Conservation (phyloP, 1,140 invertebrate genomes). For the Papilio xuthus region DNA sequence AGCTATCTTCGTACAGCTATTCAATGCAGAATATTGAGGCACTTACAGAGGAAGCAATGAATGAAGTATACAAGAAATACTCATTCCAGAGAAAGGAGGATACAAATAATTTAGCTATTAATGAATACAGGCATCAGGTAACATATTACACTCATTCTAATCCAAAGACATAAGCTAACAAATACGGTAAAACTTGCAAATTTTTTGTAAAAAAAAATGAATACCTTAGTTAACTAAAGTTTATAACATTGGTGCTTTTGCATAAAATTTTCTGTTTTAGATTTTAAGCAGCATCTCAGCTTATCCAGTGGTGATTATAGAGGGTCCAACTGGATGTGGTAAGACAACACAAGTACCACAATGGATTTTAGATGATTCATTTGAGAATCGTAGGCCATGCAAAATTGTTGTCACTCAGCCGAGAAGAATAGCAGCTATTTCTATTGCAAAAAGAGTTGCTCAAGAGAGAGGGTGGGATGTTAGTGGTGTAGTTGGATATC, state of each 20-base stretch:
- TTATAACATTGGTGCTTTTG: neutral
- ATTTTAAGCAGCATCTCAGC: constrained; percentile 63
- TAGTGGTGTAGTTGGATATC: constrained; percentile 91
- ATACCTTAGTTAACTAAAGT: neutral
- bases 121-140: constrained; percentile 66
- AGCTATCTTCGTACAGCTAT: constrained; percentile 54
- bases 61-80: constrained; percentile 71
- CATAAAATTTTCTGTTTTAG: constrained; percentile 48
- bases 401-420: constrained; percentile 95
- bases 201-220: neutral
- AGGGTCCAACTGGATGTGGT: constrained; percentile 92
- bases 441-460: constrained; percentile 89
- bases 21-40: constrained; percentile 54
- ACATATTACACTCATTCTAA: neutral
- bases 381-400: constrained; percentile 83
- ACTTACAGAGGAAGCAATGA: constrained; percentile 71
- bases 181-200: neutral
- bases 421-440: constrained; percentile 91
- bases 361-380: constrained; percentile 91
- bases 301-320: constrained; percentile 84
- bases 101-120: constrained; percentile 68
- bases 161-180: too few relatives aligned
- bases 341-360: constrained; percentile 94
- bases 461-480: constrained; percentile 89
- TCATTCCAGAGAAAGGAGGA: constrained; percentile 70